phyloP scores from a whole-genome alignment of 2,113 vertebrate species.

The Bucco capensis region DNA sequence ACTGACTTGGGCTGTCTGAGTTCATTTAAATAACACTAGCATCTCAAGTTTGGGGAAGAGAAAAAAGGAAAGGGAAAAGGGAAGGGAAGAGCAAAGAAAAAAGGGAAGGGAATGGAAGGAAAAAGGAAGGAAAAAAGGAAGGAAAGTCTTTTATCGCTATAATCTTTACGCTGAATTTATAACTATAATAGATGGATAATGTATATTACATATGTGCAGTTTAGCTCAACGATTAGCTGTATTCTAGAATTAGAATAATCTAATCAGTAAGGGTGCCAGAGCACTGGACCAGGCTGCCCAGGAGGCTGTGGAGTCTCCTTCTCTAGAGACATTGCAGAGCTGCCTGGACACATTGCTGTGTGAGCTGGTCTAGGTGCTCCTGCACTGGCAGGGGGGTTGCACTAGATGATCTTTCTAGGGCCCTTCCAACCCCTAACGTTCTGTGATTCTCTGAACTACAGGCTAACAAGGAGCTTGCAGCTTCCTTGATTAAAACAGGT shows the following conservation, averaged over 20 bases:
- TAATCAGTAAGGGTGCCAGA: no score
- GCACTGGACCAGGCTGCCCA: no score
- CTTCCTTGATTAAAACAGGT: background rate
- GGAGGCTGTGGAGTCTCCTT: no score
- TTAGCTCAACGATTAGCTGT: background rate
- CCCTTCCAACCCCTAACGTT: no score
- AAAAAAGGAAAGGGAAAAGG: no score
- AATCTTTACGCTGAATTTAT: constrained; percentile 50
- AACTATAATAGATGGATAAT: background rate
- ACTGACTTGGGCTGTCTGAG: constrained; percentile 56
- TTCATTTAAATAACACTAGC: constrained; percentile 65
- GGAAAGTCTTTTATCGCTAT: background rate
- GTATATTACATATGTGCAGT: background rate
- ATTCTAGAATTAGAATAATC: background rate
- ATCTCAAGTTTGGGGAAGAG: background rate
- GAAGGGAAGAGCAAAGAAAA: no score
- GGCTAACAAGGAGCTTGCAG: background rate
- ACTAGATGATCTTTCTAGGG: no score
- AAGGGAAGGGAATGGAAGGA: background rate
- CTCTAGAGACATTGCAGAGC: no score
- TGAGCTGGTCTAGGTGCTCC: no score
- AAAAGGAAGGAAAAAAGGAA: background rate
- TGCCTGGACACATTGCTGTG: no score
- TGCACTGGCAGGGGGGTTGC: no score
- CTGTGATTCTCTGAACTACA: no score